These are phyloP conservation scores for Desmodus rotundus DNA, from an alignment of 2,113 vertebrate species.

Conservation along the genomic window DNA sequence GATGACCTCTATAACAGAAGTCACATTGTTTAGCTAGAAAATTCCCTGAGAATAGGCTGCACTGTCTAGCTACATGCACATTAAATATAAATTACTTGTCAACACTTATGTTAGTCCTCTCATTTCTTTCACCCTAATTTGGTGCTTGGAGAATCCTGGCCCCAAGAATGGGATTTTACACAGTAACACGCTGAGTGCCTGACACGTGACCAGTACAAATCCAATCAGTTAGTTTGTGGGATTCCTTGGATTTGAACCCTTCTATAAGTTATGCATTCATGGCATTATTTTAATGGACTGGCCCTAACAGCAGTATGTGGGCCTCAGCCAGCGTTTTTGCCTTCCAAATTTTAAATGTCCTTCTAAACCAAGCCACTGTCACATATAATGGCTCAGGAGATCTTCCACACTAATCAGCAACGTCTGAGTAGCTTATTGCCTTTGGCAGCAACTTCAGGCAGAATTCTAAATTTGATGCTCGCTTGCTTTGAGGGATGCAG, in stretches of 20 bases:
- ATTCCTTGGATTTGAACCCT: background rate
- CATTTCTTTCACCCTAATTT: background rate
- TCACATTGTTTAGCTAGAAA: background rate
- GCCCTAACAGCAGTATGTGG: background rate
- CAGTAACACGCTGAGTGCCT: background rate
- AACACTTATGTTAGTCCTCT: background rate
- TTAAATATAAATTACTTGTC: constrained; percentile 41
- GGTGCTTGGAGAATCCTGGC: background rate
- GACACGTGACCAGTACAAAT: rapidly evolving
- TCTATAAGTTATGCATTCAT: background rate
- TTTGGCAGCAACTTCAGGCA: background rate
- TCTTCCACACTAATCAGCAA: too few relatives aligned
- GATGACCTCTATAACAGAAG: background rate
- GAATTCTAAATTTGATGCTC: background rate
- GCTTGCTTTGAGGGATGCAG: background rate
- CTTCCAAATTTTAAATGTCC: background rate
- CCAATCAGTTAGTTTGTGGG: background rate
- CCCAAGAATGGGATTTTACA: background rate
- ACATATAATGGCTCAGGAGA: background rate
- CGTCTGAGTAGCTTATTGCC: background rate
- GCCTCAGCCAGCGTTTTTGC: background rate
- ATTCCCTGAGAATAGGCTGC: background rate
- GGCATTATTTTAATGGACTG: background rate
- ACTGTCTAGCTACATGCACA: background rate
- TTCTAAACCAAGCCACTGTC: background rate